A percentile compares a stretch with the other conserved stretches of the same genome.
These are phyloP conservation scores for Danio tinwini DNA, from an alignment of 2,797 vertebrate species.

Conservation along the genomic window DNA sequence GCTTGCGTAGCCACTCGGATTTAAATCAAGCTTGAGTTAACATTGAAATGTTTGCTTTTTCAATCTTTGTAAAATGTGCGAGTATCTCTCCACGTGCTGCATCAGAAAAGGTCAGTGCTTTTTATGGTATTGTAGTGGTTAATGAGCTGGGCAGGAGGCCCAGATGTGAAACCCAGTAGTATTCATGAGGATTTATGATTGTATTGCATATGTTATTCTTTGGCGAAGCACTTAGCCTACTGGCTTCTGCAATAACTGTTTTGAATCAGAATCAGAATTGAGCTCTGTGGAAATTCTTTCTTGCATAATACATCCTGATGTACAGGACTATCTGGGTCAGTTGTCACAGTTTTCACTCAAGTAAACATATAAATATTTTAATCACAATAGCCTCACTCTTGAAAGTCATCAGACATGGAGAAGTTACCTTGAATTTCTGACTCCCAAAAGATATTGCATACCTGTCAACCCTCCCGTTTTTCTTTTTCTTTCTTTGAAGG, in stretches of 20 bases:
- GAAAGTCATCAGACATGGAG: not conserved
- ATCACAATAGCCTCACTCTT: not conserved
- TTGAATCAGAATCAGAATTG: not conserved
- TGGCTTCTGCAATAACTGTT: not conserved
- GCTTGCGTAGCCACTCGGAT: not conserved
- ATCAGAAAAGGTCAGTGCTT: conserved; percentile 9
- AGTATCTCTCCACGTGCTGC: not conserved
- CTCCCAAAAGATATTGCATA: not conserved
- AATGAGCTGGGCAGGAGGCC: conserved; percentile 19
- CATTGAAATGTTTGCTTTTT: not conserved
- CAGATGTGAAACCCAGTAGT: conserved; percentile 21
- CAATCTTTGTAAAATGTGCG: conserved; percentile 12
- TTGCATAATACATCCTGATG: not conserved
- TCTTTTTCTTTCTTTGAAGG: too few species aligned
- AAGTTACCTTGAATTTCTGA: not conserved
- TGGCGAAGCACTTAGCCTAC: not conserved
- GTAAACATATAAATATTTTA: not conserved
- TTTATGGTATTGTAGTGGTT: conserved; percentile 12
- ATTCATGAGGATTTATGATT: conserved; percentile 29
- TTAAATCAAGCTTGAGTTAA: not conserved
- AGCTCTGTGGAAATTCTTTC: not conserved
- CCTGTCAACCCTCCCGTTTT: too few species aligned
- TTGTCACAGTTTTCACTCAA: not conserved
- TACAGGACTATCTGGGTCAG: not conserved
- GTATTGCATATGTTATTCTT: not conserved